Evolutionary conservation across 2,113 vertebrate genomes (phyloP), one percentile per base, ranked within the genome.

Genomic region (Aspidoscelis tigris): DNA sequence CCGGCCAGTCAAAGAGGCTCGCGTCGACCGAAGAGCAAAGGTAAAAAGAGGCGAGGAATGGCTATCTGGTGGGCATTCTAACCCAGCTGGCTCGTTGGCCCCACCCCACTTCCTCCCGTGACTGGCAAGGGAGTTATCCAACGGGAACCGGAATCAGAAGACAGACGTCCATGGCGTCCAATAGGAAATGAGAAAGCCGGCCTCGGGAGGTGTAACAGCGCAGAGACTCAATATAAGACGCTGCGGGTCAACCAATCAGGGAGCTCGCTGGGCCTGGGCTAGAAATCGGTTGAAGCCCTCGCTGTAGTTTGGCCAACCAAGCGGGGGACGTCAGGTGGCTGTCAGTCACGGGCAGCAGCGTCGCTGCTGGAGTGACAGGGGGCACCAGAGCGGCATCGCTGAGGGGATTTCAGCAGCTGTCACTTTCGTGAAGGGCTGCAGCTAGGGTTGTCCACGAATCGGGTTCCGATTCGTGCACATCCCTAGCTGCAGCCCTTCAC

Each of bases 161-260:
- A 75, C 10, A 81, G 90, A 82, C 81, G 76, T 0, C 0, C 0
- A 0, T 0, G 0, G 0, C 0, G 0, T 0, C 88, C 88, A 92
- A 87, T 90, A 53, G 16, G 0, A 21, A 1, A 39, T 1, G 5
- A 0, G 2, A 0, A 3, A 18, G 14, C 58, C 4, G 80, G 14
- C 26, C 64, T 74, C 18, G 26, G 41, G 5, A 0, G 9, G 22
- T 3, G 26, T 74, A 61, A 3, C 0, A 5, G 1, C 86, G 87
- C 84, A 86, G 89, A 66, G 85, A 53, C 26, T 8, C 4, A 7
- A 0, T 26, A 10, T 18, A 55, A 82, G 61, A 26, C 82, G 2
- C 16, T 11, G 72, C 0, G n/a, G 1, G 21, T 12, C 20, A 22
- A 1, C 95, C 95, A 95, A 95, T 96, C 33, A 64, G 50, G 91